These are phyloP conservation scores for Ormyrus pomaceus DNA, from an alignment of 2,888 invertebrate species.

Conservation along the genomic window DNA sequence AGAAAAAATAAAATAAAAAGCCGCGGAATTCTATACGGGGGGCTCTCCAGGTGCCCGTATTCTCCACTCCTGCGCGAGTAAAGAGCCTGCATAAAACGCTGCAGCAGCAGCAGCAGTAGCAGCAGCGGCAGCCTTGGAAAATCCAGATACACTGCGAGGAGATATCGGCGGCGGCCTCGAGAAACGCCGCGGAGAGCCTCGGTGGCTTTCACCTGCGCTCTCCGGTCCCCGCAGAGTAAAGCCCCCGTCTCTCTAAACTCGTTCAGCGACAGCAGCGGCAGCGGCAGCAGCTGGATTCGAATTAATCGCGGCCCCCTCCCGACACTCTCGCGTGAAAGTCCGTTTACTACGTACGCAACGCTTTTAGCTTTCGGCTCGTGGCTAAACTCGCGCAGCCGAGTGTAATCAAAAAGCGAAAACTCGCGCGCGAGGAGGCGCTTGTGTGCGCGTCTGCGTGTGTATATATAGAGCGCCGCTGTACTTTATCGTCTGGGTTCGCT, in stretches of 20 bases:
- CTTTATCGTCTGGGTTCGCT: constrained; percentile 28
- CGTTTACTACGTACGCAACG: neutral
- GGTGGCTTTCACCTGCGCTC: constrained; percentile 46
- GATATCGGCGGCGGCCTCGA: constrained; percentile 2
- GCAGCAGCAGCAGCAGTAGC: neutral
- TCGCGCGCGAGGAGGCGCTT: neutral
- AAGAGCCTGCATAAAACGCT: neutral
- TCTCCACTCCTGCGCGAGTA: neutral
- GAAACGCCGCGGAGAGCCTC: constrained; percentile 1
- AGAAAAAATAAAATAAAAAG: too few relatives aligned
- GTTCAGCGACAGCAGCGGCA: too few relatives aligned
- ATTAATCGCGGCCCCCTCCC: constrained; percentile 45
- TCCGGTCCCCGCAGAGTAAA: constrained; percentile 2
- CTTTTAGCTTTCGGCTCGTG: neutral
- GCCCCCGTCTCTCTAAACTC: too few relatives aligned
- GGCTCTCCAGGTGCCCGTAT: too few relatives aligned
- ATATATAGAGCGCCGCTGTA: too few relatives aligned
- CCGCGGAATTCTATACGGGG: too few relatives aligned
- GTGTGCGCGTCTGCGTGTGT: too few relatives aligned
- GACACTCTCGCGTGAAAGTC: constrained; percentile 29
- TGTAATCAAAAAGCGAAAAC: constrained; percentile 36
- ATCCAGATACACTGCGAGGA: constrained; percentile 9
- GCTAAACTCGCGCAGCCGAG: neutral
- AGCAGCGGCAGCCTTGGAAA: constrained; percentile 42
- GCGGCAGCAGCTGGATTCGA: constrained; percentile 41